These are phyloP conservation scores for Yasuhikotakia modesta DNA, from an alignment of 2,797 vertebrate genomes.

Conservation along the genomic window DNA sequence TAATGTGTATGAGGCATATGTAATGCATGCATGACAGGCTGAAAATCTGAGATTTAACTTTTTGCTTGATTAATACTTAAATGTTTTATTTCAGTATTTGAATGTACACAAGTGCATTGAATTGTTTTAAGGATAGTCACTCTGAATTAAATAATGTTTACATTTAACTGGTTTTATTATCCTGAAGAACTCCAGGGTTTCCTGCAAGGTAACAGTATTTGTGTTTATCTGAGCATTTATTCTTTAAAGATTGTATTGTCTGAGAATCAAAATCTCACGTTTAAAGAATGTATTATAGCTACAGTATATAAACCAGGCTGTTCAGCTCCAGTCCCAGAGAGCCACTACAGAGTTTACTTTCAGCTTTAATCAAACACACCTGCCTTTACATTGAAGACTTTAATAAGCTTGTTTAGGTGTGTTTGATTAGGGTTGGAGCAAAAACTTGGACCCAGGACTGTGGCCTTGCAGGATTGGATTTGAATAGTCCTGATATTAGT, in stretches of 20 bases:
- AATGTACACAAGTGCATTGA: slow-evolving; percentile 7
- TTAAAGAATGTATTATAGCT: too few relatives aligned
- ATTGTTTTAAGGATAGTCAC: too few relatives aligned
- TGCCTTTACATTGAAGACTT: too few relatives aligned
- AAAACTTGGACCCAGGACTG: neutral
- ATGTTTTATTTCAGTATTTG: slow-evolving; percentile 11
- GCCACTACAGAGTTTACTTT: too few relatives aligned
- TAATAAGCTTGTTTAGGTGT: neutral
- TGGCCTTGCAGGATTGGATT: neutral
- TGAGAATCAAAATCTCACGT: neutral
- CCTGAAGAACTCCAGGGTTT: slow-evolving; percentile 31
- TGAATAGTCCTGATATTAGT: too few relatives aligned
- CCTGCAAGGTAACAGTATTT: slow-evolving; percentile 37
- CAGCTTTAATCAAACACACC: too few relatives aligned
- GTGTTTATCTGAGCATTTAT: neutral
- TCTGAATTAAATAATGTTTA: slow-evolving; percentile 2
- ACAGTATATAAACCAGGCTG: too few relatives aligned
- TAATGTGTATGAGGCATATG: neutral
- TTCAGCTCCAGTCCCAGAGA: too few relatives aligned
- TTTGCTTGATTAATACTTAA: slow-evolving; percentile 29
- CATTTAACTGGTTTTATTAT: slow-evolving; percentile 24
- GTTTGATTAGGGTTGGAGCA: neutral
- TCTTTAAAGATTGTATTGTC: neutral
- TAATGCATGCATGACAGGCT: slow-evolving; percentile 26
- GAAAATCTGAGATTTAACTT: too few relatives aligned